phyloP scores from a whole-genome alignment of 2,888 invertebrate genomes.

The Habrosyne pyritoides region DNA sequence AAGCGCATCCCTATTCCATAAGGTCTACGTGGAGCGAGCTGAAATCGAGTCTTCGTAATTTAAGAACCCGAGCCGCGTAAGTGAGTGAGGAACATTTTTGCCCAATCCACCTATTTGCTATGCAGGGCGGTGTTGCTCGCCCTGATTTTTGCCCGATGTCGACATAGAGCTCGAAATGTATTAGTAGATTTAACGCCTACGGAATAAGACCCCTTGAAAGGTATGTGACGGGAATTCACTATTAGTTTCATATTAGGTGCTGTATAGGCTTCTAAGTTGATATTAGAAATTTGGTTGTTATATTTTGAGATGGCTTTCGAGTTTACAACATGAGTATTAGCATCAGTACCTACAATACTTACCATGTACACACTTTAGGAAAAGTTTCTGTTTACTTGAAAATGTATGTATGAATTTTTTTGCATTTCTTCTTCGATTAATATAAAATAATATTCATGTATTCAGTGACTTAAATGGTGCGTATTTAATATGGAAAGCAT shows the following conservation, averaged over 20 bases:
- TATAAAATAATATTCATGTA: too few species aligned
- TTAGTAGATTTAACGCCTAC: constrained; percentile 76
- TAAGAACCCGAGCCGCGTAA: constrained; percentile 30
- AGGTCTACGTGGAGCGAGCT: not conserved
- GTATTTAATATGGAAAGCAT: too few species aligned
- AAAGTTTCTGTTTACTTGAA: too few species aligned
- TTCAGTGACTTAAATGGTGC: too few species aligned
- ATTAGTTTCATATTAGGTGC: constrained; percentile 41
- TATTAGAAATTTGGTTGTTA: not conserved
- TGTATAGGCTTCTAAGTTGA: constrained; percentile 8
- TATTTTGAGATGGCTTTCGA: not conserved
- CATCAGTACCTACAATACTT: too few species aligned
- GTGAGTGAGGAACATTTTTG: constrained; percentile 39
- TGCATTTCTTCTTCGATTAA: too few species aligned
- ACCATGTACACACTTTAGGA: too few species aligned
- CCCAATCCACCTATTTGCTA: constrained; percentile 66
- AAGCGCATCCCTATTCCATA: constrained; percentile 11
- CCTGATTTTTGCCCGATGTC: constrained; percentile 80
- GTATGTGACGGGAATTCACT: constrained; percentile 68
- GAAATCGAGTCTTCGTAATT: constrained; percentile 21
- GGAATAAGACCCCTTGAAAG: constrained; percentile 62
- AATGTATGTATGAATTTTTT: too few species aligned
- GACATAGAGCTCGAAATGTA: constrained; percentile 75
- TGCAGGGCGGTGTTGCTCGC: constrained; percentile 66
- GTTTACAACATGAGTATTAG: not conserved